phyloP scores from a whole-genome alignment of 2,888 invertebrate species.

The Luperina nickerlii region DNA sequence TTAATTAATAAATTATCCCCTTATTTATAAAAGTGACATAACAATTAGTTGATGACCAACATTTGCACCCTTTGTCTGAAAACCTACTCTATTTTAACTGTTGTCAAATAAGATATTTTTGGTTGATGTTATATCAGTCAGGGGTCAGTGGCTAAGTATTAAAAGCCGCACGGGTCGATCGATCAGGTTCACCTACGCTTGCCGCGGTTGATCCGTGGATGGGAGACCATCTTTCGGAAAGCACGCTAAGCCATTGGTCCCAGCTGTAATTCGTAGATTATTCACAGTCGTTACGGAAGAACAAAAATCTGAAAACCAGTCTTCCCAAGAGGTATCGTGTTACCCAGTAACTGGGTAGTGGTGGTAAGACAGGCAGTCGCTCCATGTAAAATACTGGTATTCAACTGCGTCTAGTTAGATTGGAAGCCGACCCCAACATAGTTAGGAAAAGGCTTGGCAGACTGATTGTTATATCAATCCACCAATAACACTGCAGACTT shows the following conservation, averaged over 20 bases:
- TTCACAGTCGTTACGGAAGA: neutral
- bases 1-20: neutral
- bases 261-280: neutral
- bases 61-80: neutral
- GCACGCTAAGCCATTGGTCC: neutral
- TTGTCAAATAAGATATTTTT: neutral
- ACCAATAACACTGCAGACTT: neutral
- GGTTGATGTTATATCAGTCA: neutral
- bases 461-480: neutral
- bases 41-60: neutral
- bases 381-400: neutral
- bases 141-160: neutral
- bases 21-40: conserved; percentile 10
- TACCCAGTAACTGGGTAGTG: neutral
- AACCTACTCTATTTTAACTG: neutral
- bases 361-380: neutral
- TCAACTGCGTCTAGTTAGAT: neutral
- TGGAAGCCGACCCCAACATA: neutral
- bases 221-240: too few relatives aligned
- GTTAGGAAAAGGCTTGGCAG: neutral
- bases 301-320: neutral
- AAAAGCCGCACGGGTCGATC: neutral
- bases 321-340: neutral
- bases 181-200: neutral
- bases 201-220: too few relatives aligned